Base-by-base conservation (phyloP, 1,140 invertebrate species). In the Trissolcus basalis region DNA sequence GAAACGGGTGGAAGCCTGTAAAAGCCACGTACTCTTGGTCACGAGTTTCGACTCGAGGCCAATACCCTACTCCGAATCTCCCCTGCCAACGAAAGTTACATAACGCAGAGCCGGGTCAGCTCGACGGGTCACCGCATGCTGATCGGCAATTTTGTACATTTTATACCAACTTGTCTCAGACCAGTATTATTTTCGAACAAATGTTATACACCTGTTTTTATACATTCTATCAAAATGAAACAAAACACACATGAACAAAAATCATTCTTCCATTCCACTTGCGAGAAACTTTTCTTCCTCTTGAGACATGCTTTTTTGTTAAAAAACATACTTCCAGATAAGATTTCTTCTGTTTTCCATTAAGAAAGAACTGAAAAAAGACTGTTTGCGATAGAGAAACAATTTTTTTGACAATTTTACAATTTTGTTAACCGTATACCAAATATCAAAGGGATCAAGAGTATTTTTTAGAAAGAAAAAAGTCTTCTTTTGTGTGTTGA, bases 1-100 rank as follows among this genome's bases (percentile, higher is more conserved):
- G 55, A 91, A 91, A 67, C 79, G 90, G 48, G 90, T 91, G 8
- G 88, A 89, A 49, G 90, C 90, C 10, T 91, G 90, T 77, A 90
- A 91, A 69, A 90, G 90, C 58, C 89, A 89, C 67, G 85, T 91
- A 12, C 84, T 91, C 32, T 75, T 91, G 50, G 88, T 89, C 48
- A 91, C 90, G 12, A 90, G 89, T 78, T 91, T 91, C 80, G 90
- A 91, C 58, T 83, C 83, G 6, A 82, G 77, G 73, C 85, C 86
- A 19, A 72, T 64, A n/a, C 73, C 79, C 47, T 41, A 71, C 10
- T 67, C 77, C 32, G 77, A 78, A 47, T 65, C 83, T 39, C 43
- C 76, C 49, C 48, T 77, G 15, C 61, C 74, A 7, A 82, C 81
- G 13, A 80, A 80, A 61, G 82, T 82, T 79, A 84, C 84, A 61